Evolutionary conservation across 2,113 vertebrate genomes (phyloP).

Genomic region (Pelvicachromis taeniatus): DNA sequence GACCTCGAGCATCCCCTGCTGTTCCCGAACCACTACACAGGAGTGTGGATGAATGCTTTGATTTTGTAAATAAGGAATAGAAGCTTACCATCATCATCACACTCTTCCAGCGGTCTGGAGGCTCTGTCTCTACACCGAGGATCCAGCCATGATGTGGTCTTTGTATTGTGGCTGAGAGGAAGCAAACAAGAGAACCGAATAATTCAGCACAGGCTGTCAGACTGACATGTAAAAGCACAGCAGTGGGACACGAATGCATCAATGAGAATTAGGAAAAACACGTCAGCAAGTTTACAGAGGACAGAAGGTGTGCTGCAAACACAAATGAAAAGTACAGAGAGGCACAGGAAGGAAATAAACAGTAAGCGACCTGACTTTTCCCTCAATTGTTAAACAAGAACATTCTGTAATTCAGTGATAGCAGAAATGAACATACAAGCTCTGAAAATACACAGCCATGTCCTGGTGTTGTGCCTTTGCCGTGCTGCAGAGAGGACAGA

Average conservation of each 20-base stretch:
- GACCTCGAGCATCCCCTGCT: background rate
- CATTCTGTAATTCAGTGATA: slow-evolving; percentile 44
- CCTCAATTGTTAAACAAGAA: slow-evolving; percentile 37
- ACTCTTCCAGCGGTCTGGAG: slow-evolving; percentile 94
- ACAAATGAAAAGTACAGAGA: slow-evolving; percentile 6
- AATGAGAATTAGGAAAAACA: slow-evolving; percentile 31
- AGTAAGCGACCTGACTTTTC: slow-evolving; percentile 13
- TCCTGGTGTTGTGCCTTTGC: slow-evolving; percentile 53
- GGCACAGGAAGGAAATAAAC: background rate
- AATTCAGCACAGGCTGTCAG: slow-evolving; percentile 25
- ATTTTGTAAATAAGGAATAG: background rate
- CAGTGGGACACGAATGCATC: slow-evolving; percentile 22
- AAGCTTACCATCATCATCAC: slow-evolving; percentile 96
- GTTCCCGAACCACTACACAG: background rate
- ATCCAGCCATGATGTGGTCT: slow-evolving; percentile 99
- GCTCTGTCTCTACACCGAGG: slow-evolving; percentile 95
- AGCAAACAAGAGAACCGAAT: slow-evolving; percentile 30
- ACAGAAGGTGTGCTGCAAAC: slow-evolving; percentile 24
- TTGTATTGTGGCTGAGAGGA: slow-evolving; percentile 93
- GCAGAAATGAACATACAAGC: slow-evolving; percentile 62
- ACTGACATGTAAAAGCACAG: slow-evolving; percentile 27
- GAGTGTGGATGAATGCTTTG: background rate
- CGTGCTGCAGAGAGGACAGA: slow-evolving; percentile 62
- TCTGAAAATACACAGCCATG: slow-evolving; percentile 58
- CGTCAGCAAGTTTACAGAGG: slow-evolving; percentile 52